A percentile compares a stretch with the other conserved stretches of the same genome.
phyloP scores from a whole-genome alignment of 1,140 invertebrate genomes.

The Bombus difficillimus region DNA sequence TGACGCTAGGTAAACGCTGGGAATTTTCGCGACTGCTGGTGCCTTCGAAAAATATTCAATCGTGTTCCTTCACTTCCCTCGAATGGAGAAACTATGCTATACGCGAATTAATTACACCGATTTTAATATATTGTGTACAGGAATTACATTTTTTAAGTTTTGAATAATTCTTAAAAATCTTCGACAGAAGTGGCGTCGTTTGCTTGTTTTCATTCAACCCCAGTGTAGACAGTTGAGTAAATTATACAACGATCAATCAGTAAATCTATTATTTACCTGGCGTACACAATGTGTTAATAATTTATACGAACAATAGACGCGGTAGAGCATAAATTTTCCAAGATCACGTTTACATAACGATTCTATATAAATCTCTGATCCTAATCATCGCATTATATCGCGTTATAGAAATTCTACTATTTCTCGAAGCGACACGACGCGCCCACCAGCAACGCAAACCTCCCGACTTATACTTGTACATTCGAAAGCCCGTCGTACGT shows the following conservation, averaged over 20 bases:
- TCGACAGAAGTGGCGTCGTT: not conserved
- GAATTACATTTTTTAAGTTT: not conserved
- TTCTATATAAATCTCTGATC: not conserved
- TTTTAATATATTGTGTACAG: not conserved
- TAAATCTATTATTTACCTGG: not conserved
- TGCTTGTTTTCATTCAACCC: no score
- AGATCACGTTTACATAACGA: not conserved
- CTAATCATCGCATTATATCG: not conserved
- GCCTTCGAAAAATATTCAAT: conserved; percentile 1
- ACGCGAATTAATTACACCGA: not conserved
- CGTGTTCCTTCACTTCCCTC: not conserved
- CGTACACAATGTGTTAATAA: not conserved
- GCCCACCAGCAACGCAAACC: conserved; percentile 29
- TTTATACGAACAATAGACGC: not conserved
- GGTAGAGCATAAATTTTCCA: not conserved
- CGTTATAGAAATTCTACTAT: not conserved
- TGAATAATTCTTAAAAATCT: not conserved
- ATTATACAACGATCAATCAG: not conserved
- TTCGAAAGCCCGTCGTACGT: conserved; percentile 53
- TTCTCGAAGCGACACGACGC: not conserved
- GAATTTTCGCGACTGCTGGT: conserved; percentile 50
- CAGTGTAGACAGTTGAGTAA: no score
- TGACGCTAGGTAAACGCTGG: conserved; percentile 44
- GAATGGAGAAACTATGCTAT: not conserved
- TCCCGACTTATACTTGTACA: conserved; percentile 60